These are phyloP conservation scores for Megaceryle torquata DNA, from an alignment of 2,113 vertebrate species.

Conservation along the genomic window DNA sequence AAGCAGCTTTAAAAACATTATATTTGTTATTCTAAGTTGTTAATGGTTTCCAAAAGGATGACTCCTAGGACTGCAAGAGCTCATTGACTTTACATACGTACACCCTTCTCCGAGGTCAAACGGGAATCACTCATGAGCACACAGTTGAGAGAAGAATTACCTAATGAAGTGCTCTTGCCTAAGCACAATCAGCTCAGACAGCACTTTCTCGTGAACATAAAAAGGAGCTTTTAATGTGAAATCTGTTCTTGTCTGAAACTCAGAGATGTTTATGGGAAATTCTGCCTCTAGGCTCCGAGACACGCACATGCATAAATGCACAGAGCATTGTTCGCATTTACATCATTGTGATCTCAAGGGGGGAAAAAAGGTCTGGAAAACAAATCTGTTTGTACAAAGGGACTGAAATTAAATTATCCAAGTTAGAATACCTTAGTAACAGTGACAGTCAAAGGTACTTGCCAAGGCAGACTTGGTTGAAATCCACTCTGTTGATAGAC, in stretches of 20 bases:
- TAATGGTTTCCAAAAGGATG: slow-evolving; percentile 8
- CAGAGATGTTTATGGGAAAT: neutral
- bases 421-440: neutral
- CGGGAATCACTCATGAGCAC: neutral
- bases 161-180: slow-evolving; percentile 39
- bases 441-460: neutral
- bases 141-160: slow-evolving; percentile 30
- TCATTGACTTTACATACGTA: neutral
- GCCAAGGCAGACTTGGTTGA: neutral
- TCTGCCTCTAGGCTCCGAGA: neutral
- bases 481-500: neutral
- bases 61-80: neutral
- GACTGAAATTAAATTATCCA: neutral
- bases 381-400: slow-evolving; percentile 5
- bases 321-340: neutral
- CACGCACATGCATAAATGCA: neutral
- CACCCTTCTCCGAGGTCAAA: slow-evolving; percentile 1
- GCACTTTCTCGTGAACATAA: neutral
- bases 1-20: slow-evolving; percentile 14
- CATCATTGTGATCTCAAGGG: neutral
- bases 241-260: slow-evolving; percentile 21
- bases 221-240: slow-evolving; percentile 25
- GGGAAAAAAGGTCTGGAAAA: slow-evolving; percentile 1
- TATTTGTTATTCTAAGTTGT: neutral
- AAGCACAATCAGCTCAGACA: neutral